These are phyloP conservation scores for Catharus fuscescens DNA, from an alignment of 2,113 vertebrate species.

Conservation along the genomic window DNA sequence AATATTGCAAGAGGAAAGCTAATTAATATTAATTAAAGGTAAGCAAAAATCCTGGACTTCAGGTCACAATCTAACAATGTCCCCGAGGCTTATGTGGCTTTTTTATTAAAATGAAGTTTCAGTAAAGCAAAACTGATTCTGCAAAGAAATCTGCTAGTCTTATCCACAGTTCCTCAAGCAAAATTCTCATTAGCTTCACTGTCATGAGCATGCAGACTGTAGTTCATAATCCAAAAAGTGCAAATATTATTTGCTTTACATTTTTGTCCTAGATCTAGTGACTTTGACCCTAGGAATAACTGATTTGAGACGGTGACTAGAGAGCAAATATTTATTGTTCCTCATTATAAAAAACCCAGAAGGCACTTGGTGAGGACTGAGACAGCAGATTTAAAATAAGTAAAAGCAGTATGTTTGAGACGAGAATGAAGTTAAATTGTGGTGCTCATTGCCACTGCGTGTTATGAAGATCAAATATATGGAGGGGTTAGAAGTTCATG, in stretches of 20 bases:
- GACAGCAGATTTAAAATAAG: not conserved
- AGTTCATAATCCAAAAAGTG: not conserved
- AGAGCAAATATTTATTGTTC: not conserved
- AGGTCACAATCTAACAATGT: not conserved
- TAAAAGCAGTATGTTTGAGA: not conserved
- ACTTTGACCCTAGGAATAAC: not conserved
- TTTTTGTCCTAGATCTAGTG: not conserved
- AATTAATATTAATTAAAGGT: slow-evolving; percentile 12
- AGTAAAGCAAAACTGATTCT: slow-evolving; percentile 15
- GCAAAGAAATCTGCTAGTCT: not conserved
- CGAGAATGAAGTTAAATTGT: not conserved
- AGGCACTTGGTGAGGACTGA: not conserved
- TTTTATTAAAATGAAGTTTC: slow-evolving; percentile 14
- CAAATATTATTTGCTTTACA: not conserved
- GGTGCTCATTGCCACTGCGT: not conserved
- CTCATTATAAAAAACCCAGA: not conserved
- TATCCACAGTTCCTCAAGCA: not conserved
- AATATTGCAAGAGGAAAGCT: not conserved
- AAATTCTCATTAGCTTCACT: slow-evolving; percentile 32
- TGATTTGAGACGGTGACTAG: not conserved
- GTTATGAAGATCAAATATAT: not conserved
- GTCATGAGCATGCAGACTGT: not conserved
- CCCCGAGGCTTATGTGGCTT: not conserved
- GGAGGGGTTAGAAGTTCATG: not conserved
- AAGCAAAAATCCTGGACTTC: not conserved